Evolutionary conservation across 2,797 vertebrate genomes (phyloP), one percentile per base, ranked within the genome.

Genomic region (Phataginus tetradactyla): DNA sequence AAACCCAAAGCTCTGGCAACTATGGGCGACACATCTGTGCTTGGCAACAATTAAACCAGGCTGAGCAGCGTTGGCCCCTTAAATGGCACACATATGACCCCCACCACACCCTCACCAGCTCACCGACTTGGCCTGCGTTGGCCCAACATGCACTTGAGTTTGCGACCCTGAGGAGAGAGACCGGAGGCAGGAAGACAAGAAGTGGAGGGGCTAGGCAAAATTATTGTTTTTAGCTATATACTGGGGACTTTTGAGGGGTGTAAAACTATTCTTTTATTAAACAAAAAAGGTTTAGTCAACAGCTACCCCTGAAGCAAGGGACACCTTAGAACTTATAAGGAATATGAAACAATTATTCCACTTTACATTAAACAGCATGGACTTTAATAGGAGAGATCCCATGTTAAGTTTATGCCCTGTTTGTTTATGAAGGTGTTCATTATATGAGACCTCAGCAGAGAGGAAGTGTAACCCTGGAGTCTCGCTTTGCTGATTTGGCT

Each of bases 401-500:
- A 42, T 1, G 1, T 51, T 57, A 42, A 8, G 74, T 29, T 61
- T 29, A 23, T 1, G 13, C 74, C 21, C 1, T 2, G 45, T 49
- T 21, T 86, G 88, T 63, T 93, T 37, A 51, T 4, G 59, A 84
- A 77, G 49, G 59, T 83, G 91, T 95, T 74, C 64, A 3, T 91
- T 66, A 75, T 34, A 10, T 39, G 25, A 91, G 96, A n/a, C 75
- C 86, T 80, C 83, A 2, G 61, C 74, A 1, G 51, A 75, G 86
- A 72, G 96, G 91, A 91, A 94, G 94, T 32, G 39, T 32, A 17
- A 3, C 1, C 49, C 71, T 4, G 7, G 66, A 51, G 71, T 51
- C 84, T 92, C 37, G 8, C 74, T 95, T n/a, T 87, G 92, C 59
- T 86, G 91, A 95, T 32, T 34, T 72, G 84, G 96, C 92, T 85